Base-by-base conservation (phyloP, 2,113 vertebrate genomes). In the Martes martes region DNA sequence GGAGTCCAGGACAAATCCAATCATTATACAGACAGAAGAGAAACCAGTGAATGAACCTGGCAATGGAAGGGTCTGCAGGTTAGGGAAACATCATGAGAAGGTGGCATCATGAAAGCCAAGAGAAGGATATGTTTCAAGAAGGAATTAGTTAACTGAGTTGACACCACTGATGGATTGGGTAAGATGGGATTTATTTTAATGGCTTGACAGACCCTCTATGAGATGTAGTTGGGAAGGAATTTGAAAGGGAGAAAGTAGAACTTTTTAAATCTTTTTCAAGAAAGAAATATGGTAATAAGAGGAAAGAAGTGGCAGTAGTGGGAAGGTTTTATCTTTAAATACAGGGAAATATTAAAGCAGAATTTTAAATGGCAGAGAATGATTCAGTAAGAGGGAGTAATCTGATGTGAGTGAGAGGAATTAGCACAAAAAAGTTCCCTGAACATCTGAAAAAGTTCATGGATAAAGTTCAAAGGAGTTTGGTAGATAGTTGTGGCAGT, bases 151-250 rank as follows among this genome's bases (percentile, higher is more conserved):
- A 80, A n/a, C 7, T 83, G 7, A 61, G 52, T 78, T 91, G 28
- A 63, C 8, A 23, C 28, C 15, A 14, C 21, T 93, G 18, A 31
- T 4, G 85, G 5, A 78, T 63, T 16, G 42, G 13, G 3, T 55
- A 69, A 81, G 28, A 76, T 61, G 19, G 95, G 4, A 28, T 89
- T 14, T 61, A 6, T 80, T 67, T 94, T 55, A 85, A 57, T 86
- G 21, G 4, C 36, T 59, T 81, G 31, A 36, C 24, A 24, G 1
- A 31, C 33, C 4, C 2, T 84, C 21, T 81, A 1, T 50, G 69
- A 76, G 24, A 47, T 21, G 36, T 23, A 28, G 15, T 11, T 23
- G 31, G 16, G 9, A 47, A 79, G 21, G 42, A 80, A 85, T 8
- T 92, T 15, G 7, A 85, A 85, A 57, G 1, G 59, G 36, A 33